Evolutionary conservation across 2,888 invertebrate species (phyloP).

Genomic region (Myopa testacea): DNA sequence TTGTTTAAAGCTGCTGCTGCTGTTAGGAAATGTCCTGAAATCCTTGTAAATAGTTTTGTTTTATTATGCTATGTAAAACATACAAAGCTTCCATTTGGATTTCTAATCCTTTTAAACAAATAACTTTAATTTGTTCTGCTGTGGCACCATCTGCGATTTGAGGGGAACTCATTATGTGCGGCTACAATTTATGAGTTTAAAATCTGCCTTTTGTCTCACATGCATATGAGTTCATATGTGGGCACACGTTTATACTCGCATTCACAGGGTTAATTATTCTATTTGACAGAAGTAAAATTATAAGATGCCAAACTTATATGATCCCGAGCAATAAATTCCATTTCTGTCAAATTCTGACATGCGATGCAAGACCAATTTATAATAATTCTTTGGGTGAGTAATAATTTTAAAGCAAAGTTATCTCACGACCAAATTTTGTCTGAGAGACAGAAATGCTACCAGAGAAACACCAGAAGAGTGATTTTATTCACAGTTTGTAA

Average conservation of each 20-base stretch:
- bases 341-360: background rate
- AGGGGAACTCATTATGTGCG: background rate
- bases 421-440: no score
- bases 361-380: no score
- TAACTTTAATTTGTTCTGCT: constrained; percentile 54
- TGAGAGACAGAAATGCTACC: no score
- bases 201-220: background rate
- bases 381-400: no score
- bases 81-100: constrained; percentile 4
- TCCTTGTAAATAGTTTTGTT: no score
- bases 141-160: constrained; percentile 43
- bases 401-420: no score
- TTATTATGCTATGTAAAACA: background rate
- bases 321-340: constrained; percentile 1
- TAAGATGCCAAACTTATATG: background rate
- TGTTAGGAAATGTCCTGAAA: no score
- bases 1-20: no score
- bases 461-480: no score
- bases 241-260: background rate
- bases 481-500: no score
- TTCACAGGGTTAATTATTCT: constrained; percentile 11
- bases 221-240: background rate
- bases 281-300: background rate
- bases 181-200: background rate
- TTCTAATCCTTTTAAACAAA: constrained; percentile 48